phyloP scores from a whole-genome alignment of 2,797 vertebrate species.

The Chaetophractus vellerosus region DNA sequence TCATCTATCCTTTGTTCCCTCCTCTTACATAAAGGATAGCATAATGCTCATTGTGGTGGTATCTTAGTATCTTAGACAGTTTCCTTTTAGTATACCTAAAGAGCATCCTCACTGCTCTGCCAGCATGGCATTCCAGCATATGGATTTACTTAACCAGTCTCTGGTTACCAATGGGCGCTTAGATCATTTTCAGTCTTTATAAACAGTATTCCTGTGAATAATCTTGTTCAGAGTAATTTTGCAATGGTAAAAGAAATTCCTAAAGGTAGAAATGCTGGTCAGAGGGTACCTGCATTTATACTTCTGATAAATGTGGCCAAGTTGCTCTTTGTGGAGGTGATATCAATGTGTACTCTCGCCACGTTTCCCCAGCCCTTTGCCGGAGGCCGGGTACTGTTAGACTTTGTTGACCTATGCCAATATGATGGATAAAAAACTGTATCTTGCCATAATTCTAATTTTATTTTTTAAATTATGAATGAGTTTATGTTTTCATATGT shows the following conservation, averaged over 20 bases:
- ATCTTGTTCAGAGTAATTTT: background rate
- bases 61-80: background rate
- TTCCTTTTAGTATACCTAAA: background rate
- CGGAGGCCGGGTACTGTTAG: background rate
- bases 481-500: background rate
- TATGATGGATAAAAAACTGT: background rate
- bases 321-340: background rate
- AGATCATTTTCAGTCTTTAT: background rate
- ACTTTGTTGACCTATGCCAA: background rate
- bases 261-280: background rate
- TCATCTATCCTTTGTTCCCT: background rate
- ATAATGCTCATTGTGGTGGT: background rate
- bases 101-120: background rate
- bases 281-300: background rate
- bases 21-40: background rate
- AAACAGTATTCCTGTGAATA: background rate
- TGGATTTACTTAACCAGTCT: background rate
- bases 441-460: background rate
- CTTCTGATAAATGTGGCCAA: background rate
- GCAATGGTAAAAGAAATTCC: slow-evolving; percentile 24
- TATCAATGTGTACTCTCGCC: background rate
- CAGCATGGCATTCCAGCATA: background rate
- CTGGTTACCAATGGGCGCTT: background rate
- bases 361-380: background rate
- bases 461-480: background rate